These are phyloP conservation scores for Heliconius cydno DNA, from an alignment of 2,888 invertebrate genomes.

Conservation along the genomic window DNA sequence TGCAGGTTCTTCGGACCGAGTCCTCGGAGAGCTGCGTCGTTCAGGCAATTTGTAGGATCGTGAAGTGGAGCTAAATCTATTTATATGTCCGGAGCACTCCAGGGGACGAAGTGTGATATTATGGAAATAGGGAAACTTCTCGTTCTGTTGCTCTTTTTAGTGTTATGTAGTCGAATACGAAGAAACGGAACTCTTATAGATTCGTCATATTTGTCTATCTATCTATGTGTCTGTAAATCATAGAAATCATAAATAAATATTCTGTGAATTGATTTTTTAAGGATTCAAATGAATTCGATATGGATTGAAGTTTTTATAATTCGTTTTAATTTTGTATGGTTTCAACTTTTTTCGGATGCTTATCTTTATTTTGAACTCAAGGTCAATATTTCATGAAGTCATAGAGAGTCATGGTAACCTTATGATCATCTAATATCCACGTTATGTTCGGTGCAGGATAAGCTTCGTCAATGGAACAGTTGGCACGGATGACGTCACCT, in stretches of 20 bases:
- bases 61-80: constrained; percentile 35
- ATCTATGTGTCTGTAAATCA: not conserved
- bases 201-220: not conserved
- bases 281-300: not conserved
- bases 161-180: not conserved
- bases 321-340: not conserved
- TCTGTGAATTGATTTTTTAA: not conserved
- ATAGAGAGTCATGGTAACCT: constrained; percentile 57
- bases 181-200: not conserved
- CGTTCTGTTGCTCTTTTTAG: constrained; percentile 18
- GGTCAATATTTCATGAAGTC: not conserved
- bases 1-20: constrained; percentile 29
- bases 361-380: not conserved
- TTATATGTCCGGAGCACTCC: constrained; percentile 37
- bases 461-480: constrained; percentile 84
- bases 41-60: constrained; percentile 42
- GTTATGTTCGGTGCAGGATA: constrained; percentile 85
- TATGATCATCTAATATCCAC: constrained; percentile 83
- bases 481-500: constrained; percentile 83
- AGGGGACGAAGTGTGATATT: constrained; percentile 28
- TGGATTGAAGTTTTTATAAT: not conserved
- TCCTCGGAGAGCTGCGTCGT: constrained; percentile 38
- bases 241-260: too few relatives aligned
- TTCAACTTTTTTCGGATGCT: not conserved
- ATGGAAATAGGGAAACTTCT: constrained; percentile 31